Evolutionary conservation across 2,113 vertebrate species (phyloP).

Genomic region (Sceloporus tristichus): DNA sequence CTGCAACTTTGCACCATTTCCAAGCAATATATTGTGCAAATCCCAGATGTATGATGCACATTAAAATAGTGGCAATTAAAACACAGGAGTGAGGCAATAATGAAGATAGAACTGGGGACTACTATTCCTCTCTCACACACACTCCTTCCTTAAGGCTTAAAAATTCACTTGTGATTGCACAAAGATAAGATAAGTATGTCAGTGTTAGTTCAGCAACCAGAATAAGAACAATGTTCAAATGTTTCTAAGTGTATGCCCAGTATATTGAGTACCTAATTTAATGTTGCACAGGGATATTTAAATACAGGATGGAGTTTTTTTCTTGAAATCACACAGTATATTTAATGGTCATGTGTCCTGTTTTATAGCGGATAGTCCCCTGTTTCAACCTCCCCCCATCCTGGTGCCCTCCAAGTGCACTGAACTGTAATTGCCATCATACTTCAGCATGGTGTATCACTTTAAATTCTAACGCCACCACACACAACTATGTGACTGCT

Average conservation of each 20-base stretch:
- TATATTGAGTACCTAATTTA: not conserved
- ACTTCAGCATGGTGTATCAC: no score
- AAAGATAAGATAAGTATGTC: constrained; percentile 23
- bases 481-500: no score
- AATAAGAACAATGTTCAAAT: not conserved
- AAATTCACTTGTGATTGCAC: constrained; percentile 22
- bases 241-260: not conserved
- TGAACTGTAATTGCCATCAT: no score
- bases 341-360: not conserved
- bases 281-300: constrained; percentile 36
- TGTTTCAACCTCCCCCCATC: not conserved
- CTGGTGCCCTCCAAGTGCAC: not conserved
- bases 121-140: constrained; percentile 11
- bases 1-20: not conserved
- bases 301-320: constrained; percentile 30
- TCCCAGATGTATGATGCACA: constrained; percentile 4
- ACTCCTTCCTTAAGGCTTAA: constrained; percentile 22
- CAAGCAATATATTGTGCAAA: not conserved
- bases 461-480: no score
- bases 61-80: constrained; percentile 9
- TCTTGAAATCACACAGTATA: constrained; percentile 22
- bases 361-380: not conserved
- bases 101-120: not conserved
- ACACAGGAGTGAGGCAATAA: not conserved
- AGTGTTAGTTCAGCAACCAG: not conserved